Evolutionary conservation across 2,888 invertebrate genomes (phyloP).

Genomic region (Acronicta psi): DNA sequence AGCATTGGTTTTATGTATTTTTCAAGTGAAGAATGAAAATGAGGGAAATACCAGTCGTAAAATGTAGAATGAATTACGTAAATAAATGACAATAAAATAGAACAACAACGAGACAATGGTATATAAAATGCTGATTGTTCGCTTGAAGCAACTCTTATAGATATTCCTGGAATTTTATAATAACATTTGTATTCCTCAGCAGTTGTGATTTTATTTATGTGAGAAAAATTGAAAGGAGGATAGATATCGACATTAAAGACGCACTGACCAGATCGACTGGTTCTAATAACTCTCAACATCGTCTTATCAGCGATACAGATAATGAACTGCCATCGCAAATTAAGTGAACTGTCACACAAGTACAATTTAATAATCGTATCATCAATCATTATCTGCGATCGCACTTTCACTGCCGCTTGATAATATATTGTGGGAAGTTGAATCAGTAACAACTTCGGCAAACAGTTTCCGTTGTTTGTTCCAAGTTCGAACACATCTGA

Average conservation of each 20-base stretch:
- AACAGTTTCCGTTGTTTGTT: slow-evolving; percentile 47
- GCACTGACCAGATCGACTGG: neutral
- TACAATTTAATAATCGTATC: slow-evolving; percentile 47
- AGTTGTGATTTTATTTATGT: neutral
- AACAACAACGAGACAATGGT: slow-evolving; percentile 9
- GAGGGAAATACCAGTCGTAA: slow-evolving; percentile 16
- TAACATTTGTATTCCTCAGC: slow-evolving; percentile 7
- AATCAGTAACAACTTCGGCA: slow-evolving; percentile 24
- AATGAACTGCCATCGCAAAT: slow-evolving; percentile 35
- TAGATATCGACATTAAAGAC: neutral
- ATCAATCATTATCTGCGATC: slow-evolving; percentile 50
- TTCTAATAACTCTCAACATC: neutral
- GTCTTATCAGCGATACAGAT: slow-evolving; percentile 28
- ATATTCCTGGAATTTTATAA: slow-evolving; percentile 16
- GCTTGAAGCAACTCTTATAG: slow-evolving; percentile 14
- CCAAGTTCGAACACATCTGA: slow-evolving; percentile 5
- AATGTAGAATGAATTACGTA: slow-evolving; percentile 16
- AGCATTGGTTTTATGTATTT: neutral
- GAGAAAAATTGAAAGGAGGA: slow-evolving; percentile 5
- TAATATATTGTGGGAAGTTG: slow-evolving; percentile 36
- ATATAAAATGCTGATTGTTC: slow-evolving; percentile 23
- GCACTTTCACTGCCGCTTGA: slow-evolving; percentile 50
- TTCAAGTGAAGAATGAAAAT: slow-evolving; percentile 16
- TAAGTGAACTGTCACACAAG: slow-evolving; percentile 37
- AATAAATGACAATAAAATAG: slow-evolving; percentile 1